Base-by-base conservation (phyloP, 2,797 vertebrate genomes). In the Etheostoma perlongum region DNA sequence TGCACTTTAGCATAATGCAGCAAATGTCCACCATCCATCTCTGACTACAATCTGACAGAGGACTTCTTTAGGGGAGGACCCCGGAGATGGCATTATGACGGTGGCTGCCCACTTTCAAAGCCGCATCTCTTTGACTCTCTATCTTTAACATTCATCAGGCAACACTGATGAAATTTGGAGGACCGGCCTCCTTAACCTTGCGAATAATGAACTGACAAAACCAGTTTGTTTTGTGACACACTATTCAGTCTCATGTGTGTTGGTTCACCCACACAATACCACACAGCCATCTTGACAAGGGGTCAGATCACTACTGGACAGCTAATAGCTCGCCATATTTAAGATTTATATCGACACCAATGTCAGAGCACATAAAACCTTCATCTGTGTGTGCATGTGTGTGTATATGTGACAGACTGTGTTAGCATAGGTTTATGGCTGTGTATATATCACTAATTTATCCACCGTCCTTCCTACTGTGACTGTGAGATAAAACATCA, bases 61-160 rank as follows among this genome's bases (percentile, higher is more conserved):
- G 67, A 53, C 66, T 36, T 60, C 58, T 64, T 74, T 2, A 16
- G 27, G 30, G 47, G 18, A 68, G 55, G 78, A 62, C 79, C 51
- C 73, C 15, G 42, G 74, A 85, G 77, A 40, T 77, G 83, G 83
- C 75, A 86, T 85, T 86, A 85, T 3, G 1, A n/a, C 1, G 13
- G 60, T 23, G 3, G 47, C 30, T 19, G 65, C 62, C 82, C 58
- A 19, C 72, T 74, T 77, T 57, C 60, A 52, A 15, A 69, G 60
- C 54, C 33, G 71, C 53, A 53, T 46, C 64, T 16, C 13, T 63
- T 55, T 1, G 13, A 27, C 15, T 71, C 23, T 52, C n/a, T 18
- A 27, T 80, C 62, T 65, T 84, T 66, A 73, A 74, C 71, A 85
- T 86, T 87, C 82, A 76, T 61, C 25, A 14, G 52, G 49, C 63